Base-by-base conservation (phyloP, 2,888 invertebrate genomes). In the Subacronicta megacephala region DNA sequence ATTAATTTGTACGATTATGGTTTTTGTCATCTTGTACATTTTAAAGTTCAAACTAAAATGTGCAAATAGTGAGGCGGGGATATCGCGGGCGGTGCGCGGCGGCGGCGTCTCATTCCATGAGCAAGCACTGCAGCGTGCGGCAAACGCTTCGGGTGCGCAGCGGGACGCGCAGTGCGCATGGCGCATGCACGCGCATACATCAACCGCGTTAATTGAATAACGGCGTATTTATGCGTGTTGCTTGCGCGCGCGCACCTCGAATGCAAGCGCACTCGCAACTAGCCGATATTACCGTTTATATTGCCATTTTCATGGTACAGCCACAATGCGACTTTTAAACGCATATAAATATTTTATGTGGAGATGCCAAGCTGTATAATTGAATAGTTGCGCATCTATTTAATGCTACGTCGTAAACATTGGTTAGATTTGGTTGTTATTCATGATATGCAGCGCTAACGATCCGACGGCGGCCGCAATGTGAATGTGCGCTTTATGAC, bases 181-280 rank as follows among this genome's bases (percentile, higher is more conserved):
- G 43, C 42, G 54, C 72, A 61, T 75, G 78, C 72, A 67, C 72
- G 65, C 61, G 69, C 80, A 77, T 79, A 68, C 74, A 65, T 71
- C 72, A 58, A 36, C 37, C 33, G 51, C 58, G 64, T 49, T 81
- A 76, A 84, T 84, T 81, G 77, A 84, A 82, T 83, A 82, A 78
- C 81, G 77, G 81, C 47, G 45, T 54, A 54, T 54, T 54, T 38
- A 43, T 56, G 50, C 38, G 47, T 31, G 36, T 31, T 20, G 49
- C 26, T 15, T 36, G 35, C 16, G 49, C 37, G 50, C 42, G 46
- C 44, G 46, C 35, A 20, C 29, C 26, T 31, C 47, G 41, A 42
- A 31, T 40, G 33, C 37, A 18, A 5, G 13, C 31, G 43, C 37
- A 16, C 44, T 29, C 35, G 18, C 45, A 36, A 18, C 13, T 23